Evolutionary conservation across 2,888 invertebrate species (phyloP), one percentile per base, ranked within the genome.

Genomic region (Linnaemya tessellans): DNA sequence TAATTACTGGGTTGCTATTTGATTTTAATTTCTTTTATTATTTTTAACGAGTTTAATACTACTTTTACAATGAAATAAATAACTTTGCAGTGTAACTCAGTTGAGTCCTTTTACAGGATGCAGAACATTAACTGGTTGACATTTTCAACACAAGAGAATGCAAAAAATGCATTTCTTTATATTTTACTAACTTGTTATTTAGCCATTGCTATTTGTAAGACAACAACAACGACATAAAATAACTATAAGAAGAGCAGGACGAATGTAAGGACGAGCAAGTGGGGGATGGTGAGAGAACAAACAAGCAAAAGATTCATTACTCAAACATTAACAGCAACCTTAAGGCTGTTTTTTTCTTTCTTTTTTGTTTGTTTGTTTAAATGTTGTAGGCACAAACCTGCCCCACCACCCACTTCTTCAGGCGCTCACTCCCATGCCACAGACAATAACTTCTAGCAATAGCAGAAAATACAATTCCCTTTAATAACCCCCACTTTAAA

Each of bases 301-400:
- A 62, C 49, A 46, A 25, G 15, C 71, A 68, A 79, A 78, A 79
- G 84, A 80, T 85, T 79, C 81, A 81, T 85, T 85, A 81, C 78
- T 81, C 78, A 78, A 81, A 79, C 78, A 81, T 85, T 81, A 81
- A 68, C 73, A 68, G 73, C 77, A 73, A 81, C 78, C 80, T 84
- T 74, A 78, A 77, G 81, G 74, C 71, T 20, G 74, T 74, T 62
- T 73, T 25, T 30, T 30, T 30, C 30, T 30, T 51, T 35, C 11
- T 15, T n/a, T n/a, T 15, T 35, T n/a, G 8, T 30, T 35, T 22
- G 41, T 3, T 46, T 46, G 46, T 46, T 46, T 30, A n/a, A 18
- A n/a, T 38, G 38, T 65, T 30, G 2, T 58, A 62, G 11, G 70
- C 79, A 80, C 70, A 71, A 51, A 13, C 43, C 20, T 54, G n/a